Evolutionary conservation across 2,113 vertebrate species (phyloP), one percentile per base, ranked within the genome.

Genomic region (Triplophysa siluroides): DNA sequence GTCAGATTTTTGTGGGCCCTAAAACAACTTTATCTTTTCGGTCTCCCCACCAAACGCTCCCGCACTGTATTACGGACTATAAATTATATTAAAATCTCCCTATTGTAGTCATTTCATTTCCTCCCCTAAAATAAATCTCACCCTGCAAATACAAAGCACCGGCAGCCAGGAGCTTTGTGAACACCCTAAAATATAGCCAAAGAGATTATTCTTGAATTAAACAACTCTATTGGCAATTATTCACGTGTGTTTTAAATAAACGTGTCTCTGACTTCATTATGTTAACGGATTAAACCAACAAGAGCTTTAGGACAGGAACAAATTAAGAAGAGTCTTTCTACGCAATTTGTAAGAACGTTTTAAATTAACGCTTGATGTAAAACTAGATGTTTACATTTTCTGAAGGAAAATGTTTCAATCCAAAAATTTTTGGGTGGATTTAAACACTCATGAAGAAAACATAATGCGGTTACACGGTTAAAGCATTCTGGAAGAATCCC

Each of bases 11-110:
- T 72, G 58, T 65, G 23, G 69, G n/a, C 26, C 38, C 61, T 62
- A 72, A 80, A 75, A 65, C 47, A 58, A 45, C 50, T 75, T 90
- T 91, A 87, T 92, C 87, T 86, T 87, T 84, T 88, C 58, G 88
- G 86, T 85, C 11, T 91, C 90, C 85, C 87, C 82, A 84, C 87
- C 87, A 88, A 90, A 84, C 78, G 68, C 88, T 47, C 89, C 88
- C 85, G 86, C 83, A 9, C 38, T 75, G 89, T 90, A 92, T 90
- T 91, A 88, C 86, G 85, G 84, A 85, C 73, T 63, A 76, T 76
- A 63, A 89, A 91, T 90, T 87, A 88, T 88, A 89, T 90, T 90
- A 91, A 90, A 92, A 91, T 90, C 86, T 88, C 85, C 83, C 83
- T 83, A 83, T 84, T 82, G 86, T 87, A 87, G 86, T 91, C 88